Conservation (phyloP, 1,140 invertebrate species). For the Metopolophium dirhodum region DNA sequence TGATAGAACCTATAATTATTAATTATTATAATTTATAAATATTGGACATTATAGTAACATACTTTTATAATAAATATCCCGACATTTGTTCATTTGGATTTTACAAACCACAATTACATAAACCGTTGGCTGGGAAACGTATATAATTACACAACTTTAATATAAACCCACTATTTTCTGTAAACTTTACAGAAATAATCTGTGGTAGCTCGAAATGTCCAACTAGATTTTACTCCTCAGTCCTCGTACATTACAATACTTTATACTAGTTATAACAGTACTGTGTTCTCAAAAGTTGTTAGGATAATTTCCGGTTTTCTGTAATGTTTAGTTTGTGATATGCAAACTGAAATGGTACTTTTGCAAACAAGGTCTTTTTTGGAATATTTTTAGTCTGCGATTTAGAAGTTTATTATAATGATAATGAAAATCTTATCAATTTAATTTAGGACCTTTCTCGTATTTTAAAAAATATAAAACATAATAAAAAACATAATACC, state of each 20-base stretch:
- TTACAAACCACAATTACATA: background rate
- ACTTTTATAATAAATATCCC: background rate
- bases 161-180: background rate
- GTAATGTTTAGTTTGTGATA: background rate
- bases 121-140: background rate
- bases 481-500: background rate
- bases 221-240: background rate
- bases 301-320: constrained; percentile 12
- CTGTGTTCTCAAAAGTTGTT: constrained; percentile 24
- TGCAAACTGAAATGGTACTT: background rate
- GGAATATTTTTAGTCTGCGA: background rate
- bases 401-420: background rate
- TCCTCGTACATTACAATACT: background rate
- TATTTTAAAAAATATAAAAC: background rate
- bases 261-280: background rate
- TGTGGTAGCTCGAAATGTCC: background rate
- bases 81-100: background rate
- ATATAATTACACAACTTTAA: constrained; percentile 1
- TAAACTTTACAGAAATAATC: constrained; percentile 29
- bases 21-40: background rate
- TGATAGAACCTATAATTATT: background rate
- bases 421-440: background rate
- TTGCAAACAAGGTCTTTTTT: background rate
- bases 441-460: background rate
- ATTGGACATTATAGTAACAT: background rate